Evolutionary conservation across 2,113 vertebrate species (phyloP), one percentile per base, ranked within the genome.

Genomic region (Pheucticus melanocephalus): DNA sequence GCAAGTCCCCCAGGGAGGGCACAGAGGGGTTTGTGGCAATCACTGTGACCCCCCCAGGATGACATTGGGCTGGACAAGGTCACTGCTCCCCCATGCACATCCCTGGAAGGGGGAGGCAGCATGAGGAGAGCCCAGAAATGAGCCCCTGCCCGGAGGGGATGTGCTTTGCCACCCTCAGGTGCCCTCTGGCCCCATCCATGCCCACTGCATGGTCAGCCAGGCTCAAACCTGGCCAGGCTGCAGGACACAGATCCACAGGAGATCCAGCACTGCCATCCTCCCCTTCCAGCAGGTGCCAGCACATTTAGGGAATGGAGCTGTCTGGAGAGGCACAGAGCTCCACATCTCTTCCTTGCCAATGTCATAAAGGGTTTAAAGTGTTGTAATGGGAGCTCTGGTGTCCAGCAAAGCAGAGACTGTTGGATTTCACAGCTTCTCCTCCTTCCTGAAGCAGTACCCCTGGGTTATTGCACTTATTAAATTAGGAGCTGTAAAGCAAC

Each of bases 391-490:
- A 77, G 35, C 86, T 88, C 59, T 10, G 30, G 59, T 73, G 85
- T 94, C 90, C 95, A 93, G 71, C 64, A 35, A 42, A 73, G 88
- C 75, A 45, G 54, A 57, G 45, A 7, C 40, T 77, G 75, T 0
- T 35, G 90, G 79, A 73, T 94, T 93, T 77, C 82, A 79, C 75
- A 73, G 71, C 48, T 92, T 86, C 37, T 94, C 68, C 75, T 97
- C 88, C 90, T 88, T n/a, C 10, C 85, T 54, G 59, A 77, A 90
- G 94, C 90, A 35, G 79, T 27, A 90, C 88, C 86, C 75, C 79
- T 84, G 82, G 92, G 85, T 93, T 93, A 82, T 59, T 65, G 88
- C 90, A 76, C 92, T 96, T 95, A 96, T 95, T 94, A 83, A 90
- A 88, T 95, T 65, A 95, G 90, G 59, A 95, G 79, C 86, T 88